Base-by-base conservation (phyloP, 2,888 invertebrate genomes). In the Pristionchus fissidentatus region DNA sequence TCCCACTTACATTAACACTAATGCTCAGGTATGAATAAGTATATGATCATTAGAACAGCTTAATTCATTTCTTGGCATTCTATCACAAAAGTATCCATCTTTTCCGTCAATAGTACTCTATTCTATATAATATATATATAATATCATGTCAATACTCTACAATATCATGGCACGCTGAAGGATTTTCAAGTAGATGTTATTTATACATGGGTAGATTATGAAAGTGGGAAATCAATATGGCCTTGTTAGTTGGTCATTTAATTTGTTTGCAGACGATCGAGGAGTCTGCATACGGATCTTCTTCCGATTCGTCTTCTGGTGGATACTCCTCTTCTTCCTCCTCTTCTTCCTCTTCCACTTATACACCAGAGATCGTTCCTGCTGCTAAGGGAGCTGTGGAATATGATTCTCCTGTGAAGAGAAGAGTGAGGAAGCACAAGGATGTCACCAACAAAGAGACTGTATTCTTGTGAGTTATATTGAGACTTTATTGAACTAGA, bases 391-490 rank as follows among this genome's bases (percentile, higher is more conserved):
- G 77, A 52, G 77, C 35, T 52, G 77, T 77, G 2, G 77, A 77
- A n/a, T 77, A 77, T 35, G 77, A 77, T 52, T 73, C 73, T 26
- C 73, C 73, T 43, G 46, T 73, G 26, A 73, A 19, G 38, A 66
- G 73, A 73, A 73, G 73, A 73, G 73, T 73, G 5, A 73, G 35
- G 46, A 73, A 73, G 19, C 73, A 73, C 29, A 73, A 73, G 73
- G n/a, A 43, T 73, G 73, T 43, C 15, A 46, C 43, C 73, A 46
- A 46, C 26, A 73, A 46, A 4, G 35, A 43, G 19, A 43, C 73
- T 5, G 73, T 41, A 3, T 73, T 73, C n/a, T 43, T 46, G 41
- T 46, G 10, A 41, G 73, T 43, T 26, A 7, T 38, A 35, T 38
- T 35, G 1, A 19, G n/a, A n/a, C 26, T 19, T 55, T 15, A 10